Evolutionary conservation across 1,140 invertebrate species (phyloP).

Genomic region (Linepithema humile): DNA sequence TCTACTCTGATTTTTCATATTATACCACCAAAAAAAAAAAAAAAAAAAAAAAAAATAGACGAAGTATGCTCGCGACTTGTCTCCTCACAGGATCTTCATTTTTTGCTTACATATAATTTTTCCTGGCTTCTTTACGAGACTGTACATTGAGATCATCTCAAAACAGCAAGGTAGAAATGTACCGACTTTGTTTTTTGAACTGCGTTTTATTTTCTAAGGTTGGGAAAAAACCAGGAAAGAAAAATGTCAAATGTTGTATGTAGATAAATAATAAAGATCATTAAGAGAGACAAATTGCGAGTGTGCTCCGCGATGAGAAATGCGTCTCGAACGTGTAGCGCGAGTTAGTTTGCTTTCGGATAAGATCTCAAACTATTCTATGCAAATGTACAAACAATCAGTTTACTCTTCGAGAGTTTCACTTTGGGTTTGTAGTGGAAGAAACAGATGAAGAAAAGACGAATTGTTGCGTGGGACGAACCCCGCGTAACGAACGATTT

Average conservation of each 20-base stretch:
- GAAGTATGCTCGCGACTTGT: too few relatives aligned
- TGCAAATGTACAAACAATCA: slow-evolving; percentile 56
- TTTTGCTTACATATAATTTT: too few relatives aligned
- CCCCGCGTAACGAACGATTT: slow-evolving; percentile 20
- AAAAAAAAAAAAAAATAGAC: too few relatives aligned
- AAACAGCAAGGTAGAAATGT: too few relatives aligned
- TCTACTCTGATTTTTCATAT: slow-evolving; percentile 16
- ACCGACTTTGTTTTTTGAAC: slow-evolving; percentile 24
- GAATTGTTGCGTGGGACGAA: not conserved
- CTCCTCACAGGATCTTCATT: too few relatives aligned
- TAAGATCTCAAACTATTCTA: slow-evolving; percentile 49
- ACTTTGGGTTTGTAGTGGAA: slow-evolving; percentile 9
- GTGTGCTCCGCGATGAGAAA: not conserved
- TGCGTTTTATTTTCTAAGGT: slow-evolving; percentile 36
- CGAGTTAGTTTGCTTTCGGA: slow-evolving; percentile 44
- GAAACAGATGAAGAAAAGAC: not conserved
- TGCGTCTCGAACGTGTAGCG: slow-evolving; percentile 22
- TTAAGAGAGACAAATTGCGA: not conserved
- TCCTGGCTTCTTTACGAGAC: not conserved
- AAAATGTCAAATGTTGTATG: not conserved
- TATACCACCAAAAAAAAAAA: not conserved
- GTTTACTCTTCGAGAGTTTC: slow-evolving; percentile 6
- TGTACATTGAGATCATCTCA: too few relatives aligned
- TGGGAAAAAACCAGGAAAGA: slow-evolving; percentile 29
- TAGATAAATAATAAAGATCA: slow-evolving; percentile 49